Evolutionary conservation across 1,140 invertebrate species (phyloP), one percentile per base, ranked within the genome.

Genomic region (Megathymus violae): DNA sequence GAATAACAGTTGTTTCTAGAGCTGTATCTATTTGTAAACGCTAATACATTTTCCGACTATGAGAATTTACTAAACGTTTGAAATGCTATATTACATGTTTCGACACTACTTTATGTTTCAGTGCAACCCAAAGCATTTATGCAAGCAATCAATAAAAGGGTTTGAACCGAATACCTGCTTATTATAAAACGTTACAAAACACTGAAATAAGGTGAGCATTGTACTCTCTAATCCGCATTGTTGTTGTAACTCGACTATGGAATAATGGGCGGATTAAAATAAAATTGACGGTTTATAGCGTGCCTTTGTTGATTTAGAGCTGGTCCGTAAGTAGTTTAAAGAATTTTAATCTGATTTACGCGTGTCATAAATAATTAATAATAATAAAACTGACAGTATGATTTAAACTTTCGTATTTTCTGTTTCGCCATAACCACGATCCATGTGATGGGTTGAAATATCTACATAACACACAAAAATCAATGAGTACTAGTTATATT

Each of bases 191-290:
- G 31, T 60, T 52, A 65, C 63, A 52, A 60, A 44, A 51, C 27
- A 19, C 13, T 62, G 27, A 62, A 62, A 56, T 56, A 48, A 66
- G 44, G 44, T 44, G 43, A 31, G 43, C 50, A 56, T 67, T 67
- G 59, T 67, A 62, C 51, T 67, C 51, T 60, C 59, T 67, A 62
- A 56, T 67, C 64, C 58, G 50, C 58, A 67, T 67, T 62, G 64
- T 67, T 62, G 64, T 67, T 67, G 51, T 67, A 44, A 51, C 47
- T 64, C 54, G 56, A 56, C 58, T 66, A 61, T 46, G 58, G 54
- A 27, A 62, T 58, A 50, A 62, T 56, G 34, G 41, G 41, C 19
- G 36, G 34, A 50, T 66, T 60, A 31, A 41, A 66, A 66, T 60
- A 46, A 61, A 54, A 66, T 40, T 27, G 22, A 40, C 25, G 38